A percentile compares a stretch with the other conserved stretches of the same genome.
Conservation (phyloP, 1,140 invertebrate genomes). For the Musca domestica region DNA sequence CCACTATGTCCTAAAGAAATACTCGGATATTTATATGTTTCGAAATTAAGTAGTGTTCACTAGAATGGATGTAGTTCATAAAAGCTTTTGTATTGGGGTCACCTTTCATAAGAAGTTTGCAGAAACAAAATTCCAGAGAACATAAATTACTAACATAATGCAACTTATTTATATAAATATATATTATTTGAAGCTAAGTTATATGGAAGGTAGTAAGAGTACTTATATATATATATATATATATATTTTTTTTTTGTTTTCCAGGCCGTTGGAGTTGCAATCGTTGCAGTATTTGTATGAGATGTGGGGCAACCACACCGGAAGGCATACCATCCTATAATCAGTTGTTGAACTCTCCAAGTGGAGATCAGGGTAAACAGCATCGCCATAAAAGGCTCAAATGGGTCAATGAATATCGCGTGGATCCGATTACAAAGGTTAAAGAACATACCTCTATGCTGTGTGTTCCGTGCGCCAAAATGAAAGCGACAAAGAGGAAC, state of each 20-base stretch:
- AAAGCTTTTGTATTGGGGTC: too few relatives aligned
- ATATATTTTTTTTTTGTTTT: conserved; percentile 24
- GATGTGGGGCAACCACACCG: conserved; percentile 58
- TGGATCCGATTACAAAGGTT: conserved; percentile 46
- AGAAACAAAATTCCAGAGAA: too few relatives aligned
- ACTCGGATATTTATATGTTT: too few relatives aligned
- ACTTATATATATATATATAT: not conserved
- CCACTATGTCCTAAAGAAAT: too few relatives aligned
- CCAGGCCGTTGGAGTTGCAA: conserved; percentile 84
- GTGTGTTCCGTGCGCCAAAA: conserved; percentile 45
- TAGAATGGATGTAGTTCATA: too few relatives aligned
- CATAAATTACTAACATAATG: too few relatives aligned
- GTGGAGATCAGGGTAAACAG: conserved; percentile 26
- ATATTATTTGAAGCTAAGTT: too few relatives aligned
- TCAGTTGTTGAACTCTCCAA: conserved; percentile 13
- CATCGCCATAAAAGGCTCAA: conserved; percentile 44
- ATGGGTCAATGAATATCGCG: conserved; percentile 51
- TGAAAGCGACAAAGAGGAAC: conserved; percentile 36
- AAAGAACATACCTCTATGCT: conserved; percentile 48
- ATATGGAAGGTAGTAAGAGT: not conserved
- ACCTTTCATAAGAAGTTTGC: too few relatives aligned
- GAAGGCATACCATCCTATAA: conserved; percentile 38
- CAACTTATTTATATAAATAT: too few relatives aligned
- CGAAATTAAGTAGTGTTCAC: too few relatives aligned
- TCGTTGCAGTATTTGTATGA: conserved; percentile 70